Evolutionary conservation across 1,140 invertebrate species (phyloP).

Genomic region (Sycobia sp.): DNA sequence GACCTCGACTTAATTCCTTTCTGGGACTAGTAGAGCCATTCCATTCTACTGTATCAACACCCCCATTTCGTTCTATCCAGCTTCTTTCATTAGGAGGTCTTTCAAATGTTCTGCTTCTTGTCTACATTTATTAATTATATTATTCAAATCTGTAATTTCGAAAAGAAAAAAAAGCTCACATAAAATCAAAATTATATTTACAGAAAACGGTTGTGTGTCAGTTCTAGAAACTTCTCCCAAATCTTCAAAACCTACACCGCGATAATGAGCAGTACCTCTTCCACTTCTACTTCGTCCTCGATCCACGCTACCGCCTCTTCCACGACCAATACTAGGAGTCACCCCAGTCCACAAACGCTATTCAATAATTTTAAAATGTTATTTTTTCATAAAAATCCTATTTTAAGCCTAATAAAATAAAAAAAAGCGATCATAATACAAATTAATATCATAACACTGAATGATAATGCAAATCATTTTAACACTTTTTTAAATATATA

Average conservation of each 20-base stretch:
- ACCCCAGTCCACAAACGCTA: conserved; percentile 58
- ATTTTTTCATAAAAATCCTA: not conserved
- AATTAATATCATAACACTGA: not conserved
- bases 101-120: conserved; percentile 55
- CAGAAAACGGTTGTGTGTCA: conserved; percentile 54
- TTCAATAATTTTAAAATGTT: conserved; percentile 10
- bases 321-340: conserved; percentile 53
- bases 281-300: conserved; percentile 62
- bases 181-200: conserved; percentile 36
- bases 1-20: conserved; percentile 64
- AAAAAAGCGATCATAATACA: not conserved
- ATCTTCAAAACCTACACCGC: conserved; percentile 64
- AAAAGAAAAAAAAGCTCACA: conserved; percentile 1
- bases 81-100: conserved; percentile 60
- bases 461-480: not conserved
- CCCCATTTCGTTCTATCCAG: conserved; percentile 70
- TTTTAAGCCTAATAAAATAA: not conserved
- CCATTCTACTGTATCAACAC: conserved; percentile 66
- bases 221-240: conserved; percentile 56
- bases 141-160: conserved; percentile 7
- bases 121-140: conserved; percentile 36
- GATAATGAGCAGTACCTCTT: conserved; percentile 64
- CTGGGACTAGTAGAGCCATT: conserved; percentile 67
- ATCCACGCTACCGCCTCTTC: conserved; percentile 68
- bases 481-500: not conserved